These are phyloP conservation scores for Chymomyza caudatula DNA, from an alignment of 2,888 invertebrate species.

Conservation along the genomic window DNA sequence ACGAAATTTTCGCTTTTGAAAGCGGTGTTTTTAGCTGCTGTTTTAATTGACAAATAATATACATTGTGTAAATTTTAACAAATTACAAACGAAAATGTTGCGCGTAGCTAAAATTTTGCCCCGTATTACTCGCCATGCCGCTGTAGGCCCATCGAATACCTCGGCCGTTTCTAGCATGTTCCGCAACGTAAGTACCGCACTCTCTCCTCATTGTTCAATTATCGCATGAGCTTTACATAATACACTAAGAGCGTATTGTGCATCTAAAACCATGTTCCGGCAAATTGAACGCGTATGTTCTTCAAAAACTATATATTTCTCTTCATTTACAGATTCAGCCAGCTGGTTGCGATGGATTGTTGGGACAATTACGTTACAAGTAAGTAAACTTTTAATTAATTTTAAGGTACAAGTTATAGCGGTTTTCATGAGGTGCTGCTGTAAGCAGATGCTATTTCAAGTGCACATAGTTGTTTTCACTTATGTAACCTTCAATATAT, in stretches of 20 bases:
- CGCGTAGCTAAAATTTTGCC: conserved; percentile 73
- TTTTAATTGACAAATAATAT: conserved; percentile 36
- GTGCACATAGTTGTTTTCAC: neutral
- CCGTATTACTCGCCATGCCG: conserved; percentile 63
- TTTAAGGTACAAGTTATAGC: neutral
- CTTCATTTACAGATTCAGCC: conserved; percentile 57
- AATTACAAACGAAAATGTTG: conserved; percentile 61
- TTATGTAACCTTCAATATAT: neutral
- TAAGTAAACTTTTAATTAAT: conserved; percentile 53
- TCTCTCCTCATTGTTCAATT: neutral
- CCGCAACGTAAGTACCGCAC: conserved; percentile 69
- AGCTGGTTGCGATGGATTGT: conserved; percentile 63
- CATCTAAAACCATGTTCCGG: conserved; percentile 30
- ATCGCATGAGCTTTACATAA: conserved; percentile 54
- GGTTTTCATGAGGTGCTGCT: neutral
- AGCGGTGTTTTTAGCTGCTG: conserved; percentile 39
- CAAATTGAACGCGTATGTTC: conserved; percentile 23
- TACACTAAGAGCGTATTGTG: conserved; percentile 41
- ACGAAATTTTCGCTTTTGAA: conserved; percentile 57
- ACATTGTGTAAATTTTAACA: conserved; percentile 29
- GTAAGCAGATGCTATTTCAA: neutral
- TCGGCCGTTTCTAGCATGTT: conserved; percentile 73
- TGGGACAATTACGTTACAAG: conserved; percentile 72
- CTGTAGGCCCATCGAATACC: conserved; percentile 51
- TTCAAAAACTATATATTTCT: conserved; percentile 5